A percentile compares a stretch with the other conserved stretches of the same genome.
These are phyloP conservation scores for Vireo altiloquus DNA, from an alignment of 2,113 vertebrate species.

Conservation along the genomic window DNA sequence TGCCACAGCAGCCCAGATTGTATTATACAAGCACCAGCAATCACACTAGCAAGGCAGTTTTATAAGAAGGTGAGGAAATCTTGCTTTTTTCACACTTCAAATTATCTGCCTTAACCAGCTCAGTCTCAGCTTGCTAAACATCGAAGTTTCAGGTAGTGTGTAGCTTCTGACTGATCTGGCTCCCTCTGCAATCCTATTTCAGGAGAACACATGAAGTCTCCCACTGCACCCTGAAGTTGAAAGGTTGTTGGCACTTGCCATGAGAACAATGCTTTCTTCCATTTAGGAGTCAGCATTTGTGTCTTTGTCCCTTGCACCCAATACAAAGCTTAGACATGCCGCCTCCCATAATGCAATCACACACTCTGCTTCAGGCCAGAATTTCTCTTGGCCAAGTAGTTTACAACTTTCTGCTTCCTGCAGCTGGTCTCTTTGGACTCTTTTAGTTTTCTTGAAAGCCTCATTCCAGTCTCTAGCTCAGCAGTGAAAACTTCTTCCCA, in stretches of 20 bases:
- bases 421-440: background rate
- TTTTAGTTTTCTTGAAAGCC: background rate
- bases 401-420: conserved; percentile 21
- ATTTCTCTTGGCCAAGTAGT: background rate
- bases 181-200: background rate
- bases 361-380: background rate
- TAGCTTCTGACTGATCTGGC: background rate
- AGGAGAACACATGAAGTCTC: background rate
- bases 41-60: background rate
- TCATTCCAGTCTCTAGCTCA: background rate
- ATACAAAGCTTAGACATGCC: background rate
- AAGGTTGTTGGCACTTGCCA: conserved; percentile 30
- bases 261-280: conserved; percentile 4
- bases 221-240: conserved; percentile 16
- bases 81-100: background rate
- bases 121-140: background rate
- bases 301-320: conserved; percentile 4
- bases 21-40: background rate
- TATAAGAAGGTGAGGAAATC: background rate
- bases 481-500: background rate
- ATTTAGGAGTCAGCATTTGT: background rate
- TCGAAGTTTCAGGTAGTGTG: background rate
- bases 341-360: background rate
- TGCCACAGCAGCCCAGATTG: background rate
- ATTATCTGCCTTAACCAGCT: background rate